A percentile compares a stretch with the other conserved stretches of the same genome.
Conservation (phyloP, 2,888 invertebrate genomes). For the Deroplatys truncata region DNA sequence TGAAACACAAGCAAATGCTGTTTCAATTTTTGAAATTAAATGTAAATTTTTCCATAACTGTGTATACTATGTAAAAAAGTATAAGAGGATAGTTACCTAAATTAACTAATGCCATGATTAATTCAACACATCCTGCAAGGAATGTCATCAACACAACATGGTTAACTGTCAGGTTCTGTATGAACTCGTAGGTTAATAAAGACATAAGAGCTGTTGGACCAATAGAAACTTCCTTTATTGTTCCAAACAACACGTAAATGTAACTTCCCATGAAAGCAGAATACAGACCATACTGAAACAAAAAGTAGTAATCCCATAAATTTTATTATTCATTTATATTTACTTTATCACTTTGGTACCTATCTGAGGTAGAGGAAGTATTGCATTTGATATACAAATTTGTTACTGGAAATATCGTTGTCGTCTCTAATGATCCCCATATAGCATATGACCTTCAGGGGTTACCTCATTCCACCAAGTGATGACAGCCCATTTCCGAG, state of each 20-base stretch:
- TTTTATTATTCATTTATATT: neutral
- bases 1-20: too few species aligned
- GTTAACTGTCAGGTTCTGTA: constrained; percentile 63
- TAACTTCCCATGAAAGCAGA: constrained; percentile 87
- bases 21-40: too few species aligned
- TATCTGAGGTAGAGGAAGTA: too few species aligned
- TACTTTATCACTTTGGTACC: too few species aligned
- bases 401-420: too few species aligned
- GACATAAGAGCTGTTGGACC: constrained; percentile 95
- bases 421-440: too few species aligned
- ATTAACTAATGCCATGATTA: constrained; percentile 76
- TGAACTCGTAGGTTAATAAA: constrained; percentile 71
- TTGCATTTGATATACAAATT: too few species aligned
- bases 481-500: too few species aligned
- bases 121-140: constrained; percentile 70
- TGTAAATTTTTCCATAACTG: too few species aligned
- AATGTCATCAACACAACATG: constrained; percentile 73
- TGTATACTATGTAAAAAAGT: too few species aligned
- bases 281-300: constrained; percentile 76
- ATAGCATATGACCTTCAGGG: too few species aligned
- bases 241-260: constrained; percentile 79
- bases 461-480: too few species aligned
- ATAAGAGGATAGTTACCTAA: constrained; percentile 54
- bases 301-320: neutral
- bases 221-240: constrained; percentile 62